These are phyloP conservation scores for Daphoenositta chrysoptera DNA, from an alignment of 2,113 vertebrate genomes.

Conservation along the genomic window DNA sequence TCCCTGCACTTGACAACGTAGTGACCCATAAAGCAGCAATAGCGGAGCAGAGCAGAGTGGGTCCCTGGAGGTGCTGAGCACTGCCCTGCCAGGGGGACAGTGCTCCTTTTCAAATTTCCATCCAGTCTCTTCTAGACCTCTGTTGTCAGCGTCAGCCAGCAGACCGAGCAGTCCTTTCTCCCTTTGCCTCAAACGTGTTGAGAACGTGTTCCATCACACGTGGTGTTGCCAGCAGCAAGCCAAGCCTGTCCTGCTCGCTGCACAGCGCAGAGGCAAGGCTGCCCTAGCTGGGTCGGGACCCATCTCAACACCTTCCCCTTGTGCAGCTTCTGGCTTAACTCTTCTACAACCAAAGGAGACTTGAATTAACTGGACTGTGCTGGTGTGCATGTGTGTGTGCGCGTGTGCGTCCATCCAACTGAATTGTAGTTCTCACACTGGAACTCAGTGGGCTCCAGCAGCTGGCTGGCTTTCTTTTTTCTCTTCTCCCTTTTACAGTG, in stretches of 20 bases:
- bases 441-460: constrained; percentile 41
- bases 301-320: not conserved
- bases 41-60: not conserved
- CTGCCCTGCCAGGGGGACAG: not conserved
- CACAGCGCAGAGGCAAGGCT: not conserved
- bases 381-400: not conserved
- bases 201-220: not conserved
- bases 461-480: constrained; percentile 11
- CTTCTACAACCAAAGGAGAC: constrained; percentile 57
- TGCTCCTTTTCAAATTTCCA: not conserved
- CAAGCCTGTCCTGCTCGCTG: not conserved
- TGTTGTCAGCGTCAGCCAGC: not conserved
- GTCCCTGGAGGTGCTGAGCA: constrained; percentile 3
- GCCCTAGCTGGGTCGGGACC: not conserved
- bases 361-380: constrained; percentile 57
- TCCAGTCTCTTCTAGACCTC: not conserved
- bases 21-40: constrained; percentile 1
- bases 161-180: not conserved
- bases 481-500: not conserved
- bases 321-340: constrained; percentile 31
- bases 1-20: not conserved
- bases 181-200: not conserved
- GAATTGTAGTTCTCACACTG: constrained; percentile 67
- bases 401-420: not conserved
- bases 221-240: not conserved